These are phyloP conservation scores for Heloderma charlesbogerti DNA, from an alignment of 2,113 vertebrate genomes.

Conservation along the genomic window DNA sequence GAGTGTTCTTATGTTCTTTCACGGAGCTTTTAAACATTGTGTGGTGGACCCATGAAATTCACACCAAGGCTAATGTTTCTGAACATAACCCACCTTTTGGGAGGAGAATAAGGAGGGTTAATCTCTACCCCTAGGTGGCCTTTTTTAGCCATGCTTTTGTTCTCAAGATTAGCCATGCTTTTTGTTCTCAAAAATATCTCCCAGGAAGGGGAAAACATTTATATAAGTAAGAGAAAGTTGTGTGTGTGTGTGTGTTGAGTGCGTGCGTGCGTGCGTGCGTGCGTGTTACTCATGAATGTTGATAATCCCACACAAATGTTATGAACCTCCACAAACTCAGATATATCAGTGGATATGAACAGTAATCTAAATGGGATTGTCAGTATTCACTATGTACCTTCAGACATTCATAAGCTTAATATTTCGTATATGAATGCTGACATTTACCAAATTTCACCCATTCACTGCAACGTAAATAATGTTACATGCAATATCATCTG, in stretches of 20 bases:
- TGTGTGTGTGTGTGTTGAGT: not conserved
- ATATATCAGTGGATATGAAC: not conserved
- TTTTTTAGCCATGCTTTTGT: constrained; percentile 51
- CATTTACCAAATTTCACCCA: not conserved
- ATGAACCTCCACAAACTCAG: not conserved
- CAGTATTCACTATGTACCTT: not conserved
- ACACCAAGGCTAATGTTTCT: constrained; percentile 42
- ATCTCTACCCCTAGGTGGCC: constrained; percentile 57
- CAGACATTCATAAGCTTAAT: not conserved
- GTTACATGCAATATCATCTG: not conserved
- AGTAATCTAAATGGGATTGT: not conserved
- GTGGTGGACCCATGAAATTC: constrained; percentile 61
- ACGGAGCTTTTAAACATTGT: constrained; percentile 47
- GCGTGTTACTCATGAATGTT: not conserved
- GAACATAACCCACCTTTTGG: constrained; percentile 66
- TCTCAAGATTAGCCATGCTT: constrained; percentile 27
- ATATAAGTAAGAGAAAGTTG: not conserved
- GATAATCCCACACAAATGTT: not conserved
- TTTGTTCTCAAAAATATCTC: not conserved
- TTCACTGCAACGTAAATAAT: not conserved
- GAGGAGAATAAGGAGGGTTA: constrained; percentile 58
- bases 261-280: no score
- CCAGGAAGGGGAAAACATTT: not conserved
- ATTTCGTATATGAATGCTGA: not conserved
- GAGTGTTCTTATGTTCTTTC: constrained; percentile 39